Evolutionary conservation across 2,797 vertebrate genomes (phyloP).

Genomic region (Delichon dasypus): DNA sequence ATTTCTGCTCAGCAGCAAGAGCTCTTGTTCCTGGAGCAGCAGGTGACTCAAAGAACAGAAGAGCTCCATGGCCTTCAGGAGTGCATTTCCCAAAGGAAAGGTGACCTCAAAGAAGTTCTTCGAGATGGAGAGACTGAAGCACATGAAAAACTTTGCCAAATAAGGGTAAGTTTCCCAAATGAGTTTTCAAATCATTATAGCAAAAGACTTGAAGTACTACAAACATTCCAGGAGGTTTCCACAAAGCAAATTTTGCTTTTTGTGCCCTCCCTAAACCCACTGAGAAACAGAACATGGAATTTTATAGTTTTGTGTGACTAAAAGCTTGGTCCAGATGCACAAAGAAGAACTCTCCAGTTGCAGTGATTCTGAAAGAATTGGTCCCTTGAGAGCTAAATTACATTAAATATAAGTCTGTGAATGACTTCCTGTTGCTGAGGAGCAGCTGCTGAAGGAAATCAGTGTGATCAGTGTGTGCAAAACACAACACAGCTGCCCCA

Average conservation of each 20-base stretch:
- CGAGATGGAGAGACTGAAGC: slow-evolving; percentile 78
- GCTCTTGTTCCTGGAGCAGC: slow-evolving; percentile 71
- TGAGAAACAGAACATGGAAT: neutral
- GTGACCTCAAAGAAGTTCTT: slow-evolving; percentile 76
- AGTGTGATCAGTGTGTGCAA: neutral
- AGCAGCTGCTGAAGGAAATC: neutral
- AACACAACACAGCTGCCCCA: neutral
- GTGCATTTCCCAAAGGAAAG: slow-evolving; percentile 73
- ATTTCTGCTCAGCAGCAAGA: slow-evolving; percentile 74
- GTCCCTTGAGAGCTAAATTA: neutral
- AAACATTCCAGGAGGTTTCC: neutral
- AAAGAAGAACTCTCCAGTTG: neutral
- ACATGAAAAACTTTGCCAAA: slow-evolving; percentile 72
- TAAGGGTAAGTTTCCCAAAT: slow-evolving; percentile 69
- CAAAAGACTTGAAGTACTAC: neutral
- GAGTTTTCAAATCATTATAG: neutral
- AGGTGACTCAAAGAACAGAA: slow-evolving; percentile 72
- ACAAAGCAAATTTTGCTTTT: neutral
- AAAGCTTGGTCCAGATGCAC: neutral
- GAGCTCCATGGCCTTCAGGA: slow-evolving; percentile 76
- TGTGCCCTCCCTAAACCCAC: neutral
- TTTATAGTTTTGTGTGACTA: neutral
- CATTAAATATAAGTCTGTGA: neutral
- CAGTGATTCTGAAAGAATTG: neutral
- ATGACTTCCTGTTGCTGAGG: neutral